Evolutionary conservation across 2,797 vertebrate genomes (phyloP), one percentile per base, ranked within the genome.

Genomic region (Coilia nasus): DNA sequence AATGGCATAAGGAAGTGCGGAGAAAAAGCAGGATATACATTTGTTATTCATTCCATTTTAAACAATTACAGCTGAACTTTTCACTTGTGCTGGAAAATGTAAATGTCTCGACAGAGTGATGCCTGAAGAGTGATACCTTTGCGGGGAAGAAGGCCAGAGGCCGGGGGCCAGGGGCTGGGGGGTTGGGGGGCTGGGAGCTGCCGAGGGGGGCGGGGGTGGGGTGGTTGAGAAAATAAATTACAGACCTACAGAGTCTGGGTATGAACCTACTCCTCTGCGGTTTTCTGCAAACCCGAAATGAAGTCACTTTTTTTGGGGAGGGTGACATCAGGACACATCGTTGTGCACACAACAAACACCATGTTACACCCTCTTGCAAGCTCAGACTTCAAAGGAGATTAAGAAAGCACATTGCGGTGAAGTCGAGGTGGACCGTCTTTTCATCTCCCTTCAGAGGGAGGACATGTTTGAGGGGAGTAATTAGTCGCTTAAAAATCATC

Each of bases 1-100:
- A 71, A 82, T 44, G 71, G 86, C 81, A 85, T 87, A 84, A 85
- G 83, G 81, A 1, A 78, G 35, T 41, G 3, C 35, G 6, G 71
- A 78, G 28, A 41, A 78, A 78, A 78, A 10, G 71, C 71, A 78
- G 71, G 35, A 78, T 41, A 44, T 44, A 78, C 71, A 78, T 78
- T 78, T 78, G 35, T 78, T 78, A 44, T 41, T 78, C 71, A 44
- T 78, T 78, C 71, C 71, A 78, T 78, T 78, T 44, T 44, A 35
- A 78, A 78, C 31, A 35, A 21, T 78, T 44, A 78, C 71, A 21
- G 71, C 71, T 75, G 67, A 75, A 75, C 28, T 78, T 78, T n/a
- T 19, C 19, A 21, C 31, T 41, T 21, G 71, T n/a, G 35, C 31
- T 78, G 35, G 71, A 75, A 75, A 31, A 75, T 75, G 9, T 64